These are phyloP conservation scores for Lasioglossum vierecki DNA, from an alignment of 2,888 invertebrate species.

Conservation along the genomic window DNA sequence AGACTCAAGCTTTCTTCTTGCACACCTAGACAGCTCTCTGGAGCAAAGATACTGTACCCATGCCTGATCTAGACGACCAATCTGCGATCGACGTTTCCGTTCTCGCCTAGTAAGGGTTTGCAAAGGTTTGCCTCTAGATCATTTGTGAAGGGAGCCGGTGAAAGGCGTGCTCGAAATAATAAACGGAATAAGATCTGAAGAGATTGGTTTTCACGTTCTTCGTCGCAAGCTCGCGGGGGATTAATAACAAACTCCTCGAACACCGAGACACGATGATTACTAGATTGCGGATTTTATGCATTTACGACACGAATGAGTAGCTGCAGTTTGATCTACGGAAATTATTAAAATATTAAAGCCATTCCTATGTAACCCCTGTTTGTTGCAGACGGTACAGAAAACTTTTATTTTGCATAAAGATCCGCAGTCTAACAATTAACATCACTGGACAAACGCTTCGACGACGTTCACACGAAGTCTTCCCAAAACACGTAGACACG, in stretches of 20 bases:
- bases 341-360: not conserved
- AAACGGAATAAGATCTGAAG: conserved; percentile 40
- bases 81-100: not conserved
- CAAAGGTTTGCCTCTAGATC: not conserved
- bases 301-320: not conserved
- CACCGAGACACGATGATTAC: not conserved
- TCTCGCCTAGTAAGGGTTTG: not conserved
- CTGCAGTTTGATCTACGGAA: not conserved
- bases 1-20: not conserved
- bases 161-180: conserved; percentile 65
- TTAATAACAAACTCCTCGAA: not conserved
- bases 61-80: not conserved
- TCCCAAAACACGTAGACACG: conserved; percentile 21
- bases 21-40: not conserved
- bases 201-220: conserved; percentile 23
- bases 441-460: not conserved
- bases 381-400: not conserved
- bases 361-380: not conserved
- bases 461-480: conserved; percentile 39
- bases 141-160: conserved; percentile 39
- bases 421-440: not conserved
- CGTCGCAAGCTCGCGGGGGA: not conserved
- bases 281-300: not conserved
- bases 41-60: not conserved
- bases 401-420: not conserved